phyloP scores from a whole-genome alignment of 1,140 invertebrate species.

The Vollenhovia emeryi region DNA sequence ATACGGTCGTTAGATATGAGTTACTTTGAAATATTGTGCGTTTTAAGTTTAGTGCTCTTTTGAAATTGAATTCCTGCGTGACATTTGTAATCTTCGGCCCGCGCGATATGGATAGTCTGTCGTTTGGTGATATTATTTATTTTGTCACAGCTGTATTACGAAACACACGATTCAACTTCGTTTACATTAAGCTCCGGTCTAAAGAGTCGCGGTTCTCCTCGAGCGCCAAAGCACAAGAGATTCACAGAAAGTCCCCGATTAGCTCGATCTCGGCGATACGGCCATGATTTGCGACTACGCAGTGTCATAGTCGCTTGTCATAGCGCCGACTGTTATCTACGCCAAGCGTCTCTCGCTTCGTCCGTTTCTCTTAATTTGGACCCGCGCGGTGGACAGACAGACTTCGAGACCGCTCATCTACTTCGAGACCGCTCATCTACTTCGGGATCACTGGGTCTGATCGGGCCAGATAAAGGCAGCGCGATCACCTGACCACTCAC shows the following conservation, averaged over 20 bases:
- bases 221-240: background rate
- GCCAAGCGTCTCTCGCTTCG: background rate
- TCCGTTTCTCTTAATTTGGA: conserved; percentile 41
- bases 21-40: conserved; percentile 21
- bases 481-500: conserved; percentile 13
- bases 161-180: background rate
- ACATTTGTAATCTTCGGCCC: background rate
- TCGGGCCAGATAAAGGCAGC: background rate
- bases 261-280: conserved; percentile 8
- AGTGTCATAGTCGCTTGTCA: background rate
- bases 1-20: background rate
- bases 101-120: background rate
- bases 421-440: background rate
- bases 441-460: conserved; percentile 34
- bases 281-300: conserved; percentile 44
- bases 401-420: background rate
- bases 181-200: background rate
- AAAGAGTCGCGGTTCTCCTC: background rate
- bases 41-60: background rate
- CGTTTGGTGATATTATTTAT: background rate
- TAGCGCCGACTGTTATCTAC: conserved; percentile 9
- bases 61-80: conserved; percentile 1
- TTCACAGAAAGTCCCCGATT: background rate
- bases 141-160: background rate
- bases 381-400: background rate